Evolutionary conservation across 2,113 vertebrate genomes (phyloP).

Genomic region (Marmota monax): DNA sequence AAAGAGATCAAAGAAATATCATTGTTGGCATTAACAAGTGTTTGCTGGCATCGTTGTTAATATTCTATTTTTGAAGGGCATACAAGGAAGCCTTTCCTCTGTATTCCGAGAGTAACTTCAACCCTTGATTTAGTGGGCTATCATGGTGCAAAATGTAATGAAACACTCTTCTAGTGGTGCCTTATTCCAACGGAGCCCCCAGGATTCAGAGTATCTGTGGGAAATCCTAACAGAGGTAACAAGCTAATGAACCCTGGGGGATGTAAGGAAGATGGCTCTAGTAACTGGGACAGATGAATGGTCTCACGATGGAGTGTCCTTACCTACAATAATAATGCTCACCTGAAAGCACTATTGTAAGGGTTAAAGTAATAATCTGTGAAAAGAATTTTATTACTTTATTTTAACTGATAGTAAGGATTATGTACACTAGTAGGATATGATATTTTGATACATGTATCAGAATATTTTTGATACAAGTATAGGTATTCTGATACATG

Average conservation of each 20-base stretch:
- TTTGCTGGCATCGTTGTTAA: not conserved
- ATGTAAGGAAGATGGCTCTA: not conserved
- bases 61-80: not conserved
- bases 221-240: not conserved
- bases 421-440: not conserved
- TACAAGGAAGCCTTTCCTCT: not conserved
- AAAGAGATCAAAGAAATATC: not conserved
- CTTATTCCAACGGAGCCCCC: not conserved
- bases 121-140: not conserved
- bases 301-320: not conserved
- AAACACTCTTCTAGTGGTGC: not conserved
- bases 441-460: not conserved
- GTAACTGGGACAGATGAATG: not conserved
- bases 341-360: not conserved
- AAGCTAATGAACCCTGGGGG: not conserved
- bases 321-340: not conserved
- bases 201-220: not conserved
- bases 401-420: not conserved
- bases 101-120: not conserved
- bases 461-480: too few relatives aligned
- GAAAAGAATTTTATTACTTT: not conserved
- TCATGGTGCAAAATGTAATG: not conserved
- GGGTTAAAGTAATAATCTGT: not conserved
- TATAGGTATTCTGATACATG: not conserved
- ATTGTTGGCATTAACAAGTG: not conserved